phyloP scores from a whole-genome alignment of 2,113 vertebrate species.

The Gymnocephalus cernua region DNA sequence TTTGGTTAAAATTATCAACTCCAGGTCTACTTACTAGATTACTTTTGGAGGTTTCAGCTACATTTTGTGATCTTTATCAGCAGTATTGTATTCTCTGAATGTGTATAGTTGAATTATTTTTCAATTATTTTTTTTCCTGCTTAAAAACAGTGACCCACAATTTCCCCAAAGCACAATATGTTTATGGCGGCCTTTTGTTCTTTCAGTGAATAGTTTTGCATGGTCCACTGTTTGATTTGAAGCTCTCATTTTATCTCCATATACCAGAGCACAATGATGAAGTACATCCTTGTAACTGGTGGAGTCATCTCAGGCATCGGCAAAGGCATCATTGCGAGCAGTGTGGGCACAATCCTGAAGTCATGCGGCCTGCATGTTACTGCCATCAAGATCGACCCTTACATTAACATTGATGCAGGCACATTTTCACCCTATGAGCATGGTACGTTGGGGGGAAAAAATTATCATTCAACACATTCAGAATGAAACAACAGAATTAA shows the following conservation, averaged over 20 bases:
- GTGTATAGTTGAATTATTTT: background rate
- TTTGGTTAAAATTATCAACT: background rate
- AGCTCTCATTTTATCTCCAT: background rate
- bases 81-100: background rate
- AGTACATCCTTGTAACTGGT: constrained; percentile 98
- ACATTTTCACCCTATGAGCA: constrained; percentile 98
- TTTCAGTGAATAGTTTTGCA: background rate
- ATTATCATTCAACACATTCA: fast-evolving
- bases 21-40: background rate
- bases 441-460: constrained; percentile 80
- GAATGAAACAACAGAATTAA: background rate
- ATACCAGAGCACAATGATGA: constrained; percentile 85
- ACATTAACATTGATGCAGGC: constrained; percentile 97
- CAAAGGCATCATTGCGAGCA: constrained; percentile 98
- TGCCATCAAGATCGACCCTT: constrained; percentile 97
- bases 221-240: background rate
- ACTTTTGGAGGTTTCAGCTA: background rate
- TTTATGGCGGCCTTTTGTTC: background rate
- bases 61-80: background rate
- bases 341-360: constrained; percentile 96
- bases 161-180: background rate
- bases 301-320: constrained; percentile 98
- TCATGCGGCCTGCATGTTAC: constrained; percentile 95
- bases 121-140: background rate
- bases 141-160: background rate